phyloP scores from a whole-genome alignment of 2,797 vertebrate genomes.

The Carcharodon carcharias region DNA sequence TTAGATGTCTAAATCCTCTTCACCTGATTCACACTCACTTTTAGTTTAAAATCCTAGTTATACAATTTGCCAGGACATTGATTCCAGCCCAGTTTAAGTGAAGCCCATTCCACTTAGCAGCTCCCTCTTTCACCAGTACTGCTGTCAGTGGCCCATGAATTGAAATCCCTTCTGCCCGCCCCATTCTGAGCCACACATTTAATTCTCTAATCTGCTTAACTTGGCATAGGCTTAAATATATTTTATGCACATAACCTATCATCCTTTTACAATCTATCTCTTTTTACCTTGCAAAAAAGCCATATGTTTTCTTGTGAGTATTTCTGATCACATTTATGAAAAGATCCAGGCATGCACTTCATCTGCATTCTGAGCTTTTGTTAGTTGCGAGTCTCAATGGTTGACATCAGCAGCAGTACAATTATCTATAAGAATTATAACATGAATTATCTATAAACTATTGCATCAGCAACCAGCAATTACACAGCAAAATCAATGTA shows the following conservation, averaged over 20 bases:
- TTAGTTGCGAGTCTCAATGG: background rate
- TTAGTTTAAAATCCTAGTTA: background rate
- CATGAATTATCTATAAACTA: background rate
- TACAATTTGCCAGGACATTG: background rate
- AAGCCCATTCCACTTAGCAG: background rate
- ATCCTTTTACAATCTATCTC: background rate
- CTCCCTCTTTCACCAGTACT: background rate
- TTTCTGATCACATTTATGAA: background rate
- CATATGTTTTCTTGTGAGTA: background rate
- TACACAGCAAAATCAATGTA: slow-evolving; percentile 18
- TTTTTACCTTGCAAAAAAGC: background rate
- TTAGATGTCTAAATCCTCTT: background rate
- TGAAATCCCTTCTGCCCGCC: background rate
- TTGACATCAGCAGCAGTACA: background rate
- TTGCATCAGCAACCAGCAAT: slow-evolving; percentile 4
- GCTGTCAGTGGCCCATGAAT: background rate
- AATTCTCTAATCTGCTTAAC: background rate
- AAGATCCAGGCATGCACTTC: background rate
- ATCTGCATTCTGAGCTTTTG: background rate
- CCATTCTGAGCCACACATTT: too few relatives aligned
- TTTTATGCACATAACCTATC: background rate
- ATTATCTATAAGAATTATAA: background rate
- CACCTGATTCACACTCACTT: background rate
- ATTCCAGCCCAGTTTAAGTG: background rate
- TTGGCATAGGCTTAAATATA: too few relatives aligned